phyloP scores from a whole-genome alignment of 2,113 vertebrate genomes.

The Plecturocebus donacophilus region DNA sequence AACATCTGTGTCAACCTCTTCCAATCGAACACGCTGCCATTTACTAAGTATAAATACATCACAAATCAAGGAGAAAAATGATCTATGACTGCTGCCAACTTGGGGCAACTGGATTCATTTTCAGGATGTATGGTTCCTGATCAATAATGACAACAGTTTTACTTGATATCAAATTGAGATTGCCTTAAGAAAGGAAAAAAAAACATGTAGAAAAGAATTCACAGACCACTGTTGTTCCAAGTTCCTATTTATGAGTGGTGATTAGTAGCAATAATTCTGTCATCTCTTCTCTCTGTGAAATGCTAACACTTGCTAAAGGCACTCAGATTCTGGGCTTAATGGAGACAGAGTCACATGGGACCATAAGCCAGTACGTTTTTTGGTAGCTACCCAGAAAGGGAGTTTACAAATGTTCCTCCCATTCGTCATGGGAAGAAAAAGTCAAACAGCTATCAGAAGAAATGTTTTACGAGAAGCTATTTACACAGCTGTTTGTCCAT shows the following conservation, averaged over 20 bases:
- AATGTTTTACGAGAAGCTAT: slow-evolving; percentile 57
- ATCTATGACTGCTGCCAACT: not conserved
- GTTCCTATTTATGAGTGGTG: slow-evolving; percentile 27
- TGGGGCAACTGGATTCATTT: slow-evolving; percentile 13
- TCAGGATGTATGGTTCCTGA: not conserved
- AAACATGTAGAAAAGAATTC: slow-evolving; percentile 7
- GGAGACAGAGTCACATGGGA: slow-evolving; percentile 55
- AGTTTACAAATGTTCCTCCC: slow-evolving; percentile 55
- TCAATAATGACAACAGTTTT: not conserved
- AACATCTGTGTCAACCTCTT: not conserved
- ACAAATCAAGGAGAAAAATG: not conserved
- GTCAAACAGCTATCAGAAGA: slow-evolving; percentile 34
- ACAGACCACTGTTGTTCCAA: slow-evolving; percentile 40
- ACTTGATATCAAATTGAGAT: slow-evolving; percentile 28
- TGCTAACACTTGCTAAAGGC: slow-evolving; percentile 75
- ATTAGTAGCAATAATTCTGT: slow-evolving; percentile 42
- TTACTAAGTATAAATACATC: not conserved
- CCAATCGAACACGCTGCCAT: not conserved
- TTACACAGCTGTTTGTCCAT: slow-evolving; percentile 37
- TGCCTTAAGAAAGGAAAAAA: not conserved
- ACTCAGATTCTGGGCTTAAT: slow-evolving; percentile 75
- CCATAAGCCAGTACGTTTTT: slow-evolving; percentile 66
- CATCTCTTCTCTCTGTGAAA: slow-evolving; percentile 60
- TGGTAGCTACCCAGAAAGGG: slow-evolving; percentile 72
- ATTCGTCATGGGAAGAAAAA: slow-evolving; percentile 44